phyloP scores from a whole-genome alignment of 2,113 vertebrate species.

The Hyaena hyaena region DNA sequence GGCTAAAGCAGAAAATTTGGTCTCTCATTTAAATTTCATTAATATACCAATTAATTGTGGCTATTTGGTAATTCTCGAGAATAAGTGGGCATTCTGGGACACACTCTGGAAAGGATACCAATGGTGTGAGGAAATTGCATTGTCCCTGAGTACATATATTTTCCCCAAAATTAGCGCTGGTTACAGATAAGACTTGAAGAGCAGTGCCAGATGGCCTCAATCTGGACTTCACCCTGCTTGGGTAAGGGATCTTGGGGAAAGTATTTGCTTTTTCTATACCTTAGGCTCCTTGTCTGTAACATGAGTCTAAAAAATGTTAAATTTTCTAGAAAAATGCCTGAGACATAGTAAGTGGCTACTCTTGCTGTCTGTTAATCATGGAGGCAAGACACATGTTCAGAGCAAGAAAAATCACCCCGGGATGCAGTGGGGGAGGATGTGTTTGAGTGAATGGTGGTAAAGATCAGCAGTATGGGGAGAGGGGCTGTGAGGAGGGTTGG shows the following conservation, averaged over 20 bases:
- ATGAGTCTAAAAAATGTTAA: neutral
- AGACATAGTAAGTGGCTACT: too few species aligned
- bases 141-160: neutral
- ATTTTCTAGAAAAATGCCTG: neutral
- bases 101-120: neutral
- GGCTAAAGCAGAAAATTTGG: neutral
- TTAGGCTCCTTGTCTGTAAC: neutral
- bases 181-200: neutral
- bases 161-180: neutral
- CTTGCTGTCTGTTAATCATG: neutral
- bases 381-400: neutral
- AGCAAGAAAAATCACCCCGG: neutral
- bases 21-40: neutral
- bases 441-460: neutral
- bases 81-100: neutral
- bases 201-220: fast-evolving
- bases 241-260: neutral
- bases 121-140: neutral
- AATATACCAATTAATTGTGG: neutral
- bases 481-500: neutral
- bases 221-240: neutral
- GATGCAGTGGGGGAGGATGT: fast-evolving
- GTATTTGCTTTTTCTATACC: neutral
- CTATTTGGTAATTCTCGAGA: neutral
- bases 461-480: neutral